Conservation (phyloP, 2,797 vertebrate species). For the Kryptolebias ocellatus region DNA sequence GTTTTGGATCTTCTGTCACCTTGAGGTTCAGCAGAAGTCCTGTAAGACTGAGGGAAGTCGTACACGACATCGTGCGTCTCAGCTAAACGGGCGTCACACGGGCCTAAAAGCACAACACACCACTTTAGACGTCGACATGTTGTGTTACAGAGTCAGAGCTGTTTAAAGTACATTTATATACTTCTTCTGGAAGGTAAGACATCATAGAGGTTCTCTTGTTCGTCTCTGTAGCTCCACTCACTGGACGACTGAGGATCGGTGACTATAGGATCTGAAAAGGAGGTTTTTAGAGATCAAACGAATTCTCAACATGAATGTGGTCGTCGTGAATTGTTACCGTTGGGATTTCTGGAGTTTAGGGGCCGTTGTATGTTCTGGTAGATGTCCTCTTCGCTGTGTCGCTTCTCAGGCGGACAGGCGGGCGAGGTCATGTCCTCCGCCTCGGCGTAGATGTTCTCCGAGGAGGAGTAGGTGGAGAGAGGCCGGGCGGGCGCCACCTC, state of each 20-base stretch:
- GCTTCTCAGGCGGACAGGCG: background rate
- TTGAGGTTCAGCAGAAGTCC: constrained; percentile 15
- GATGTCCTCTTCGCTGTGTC: background rate
- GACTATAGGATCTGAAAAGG: constrained; percentile 42
- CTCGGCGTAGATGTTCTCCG: background rate
- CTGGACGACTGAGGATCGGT: background rate
- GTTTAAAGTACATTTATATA: constrained; percentile 9
- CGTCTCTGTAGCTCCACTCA: background rate
- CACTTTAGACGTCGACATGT: background rate
- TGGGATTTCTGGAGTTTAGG: background rate
- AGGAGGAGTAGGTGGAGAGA: constrained; percentile 20
- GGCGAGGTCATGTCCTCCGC: background rate
- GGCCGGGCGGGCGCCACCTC: constrained; percentile 13
- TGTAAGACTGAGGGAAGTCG: constrained; percentile 64
- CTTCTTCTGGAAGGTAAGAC: constrained; percentile 64
- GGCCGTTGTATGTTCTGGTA: constrained; percentile 4
- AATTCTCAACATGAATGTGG: background rate
- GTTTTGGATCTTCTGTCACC: constrained; percentile 41
- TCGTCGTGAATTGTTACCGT: constrained; percentile 16
- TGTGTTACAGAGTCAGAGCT: background rate
- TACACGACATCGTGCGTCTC: constrained; percentile 59
- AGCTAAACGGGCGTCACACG: background rate
- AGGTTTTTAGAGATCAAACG: background rate
- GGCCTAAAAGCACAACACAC: constrained; percentile 28
- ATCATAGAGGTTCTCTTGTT: constrained; percentile 63